Evolutionary conservation across 2,113 vertebrate species (phyloP), one percentile per base, ranked within the genome.

Genomic region (Pimephales promelas): DNA sequence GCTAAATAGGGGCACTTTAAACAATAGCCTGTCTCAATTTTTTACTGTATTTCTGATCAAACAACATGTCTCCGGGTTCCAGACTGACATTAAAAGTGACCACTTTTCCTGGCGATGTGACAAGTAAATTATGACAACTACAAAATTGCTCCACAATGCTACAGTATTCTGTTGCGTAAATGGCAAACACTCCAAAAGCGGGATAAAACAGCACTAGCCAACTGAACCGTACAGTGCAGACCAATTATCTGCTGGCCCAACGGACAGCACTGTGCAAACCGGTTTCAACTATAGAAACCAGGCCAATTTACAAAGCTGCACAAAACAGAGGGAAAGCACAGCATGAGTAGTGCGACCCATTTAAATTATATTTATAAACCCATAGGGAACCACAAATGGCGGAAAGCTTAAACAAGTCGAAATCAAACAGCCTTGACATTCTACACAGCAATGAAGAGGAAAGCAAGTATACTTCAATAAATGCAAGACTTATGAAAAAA

Each of bases 251-350:
- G 10, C n/a, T 31, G 24, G 72, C 45, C 72, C 26, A 77, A 77
- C 22, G 31, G 31, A 77, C 49, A 77, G 24, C 52, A 77, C 49
- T 20, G 47, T 57, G 47, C 47, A 56, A 57, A 57, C 74, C 18
- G 2, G 52, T 73, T 76, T 76, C 10, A 0, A 76, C 74, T 36
- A 34, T 14, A 56, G 31, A 76, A 76, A 76, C 26, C 52, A 54
- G 74, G 74, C 74, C 74, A 76, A 76, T 56, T 57, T n/a, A 36
- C 74, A 76, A 76, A 76, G 74, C 49, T 56, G 13, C 24, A 73
- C 24, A 73, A 76, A 57, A 28, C 74, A 56, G 49, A 57, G 28
- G 74, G 74, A 57, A 76, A 76, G 24, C 26, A 10, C 74, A 57
- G 74, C 28, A 22, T 11, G 74, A 76, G 52, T 34, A 0, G 26